Conservation (phyloP, 2,888 invertebrate genomes). For the Polydrusus cervinus region DNA sequence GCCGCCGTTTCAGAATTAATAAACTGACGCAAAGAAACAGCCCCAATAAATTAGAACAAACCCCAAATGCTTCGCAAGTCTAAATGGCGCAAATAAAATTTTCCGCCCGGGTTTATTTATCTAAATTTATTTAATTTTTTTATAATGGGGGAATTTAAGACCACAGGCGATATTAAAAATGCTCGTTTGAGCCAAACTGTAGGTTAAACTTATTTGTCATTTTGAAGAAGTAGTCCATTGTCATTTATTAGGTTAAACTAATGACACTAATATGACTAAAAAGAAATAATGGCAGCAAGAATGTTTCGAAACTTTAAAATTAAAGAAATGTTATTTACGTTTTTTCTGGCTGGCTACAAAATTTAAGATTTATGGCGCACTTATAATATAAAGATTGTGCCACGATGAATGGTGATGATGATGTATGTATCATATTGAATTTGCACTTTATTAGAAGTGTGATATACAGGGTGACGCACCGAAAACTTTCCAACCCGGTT, state of each 20-base stretch:
- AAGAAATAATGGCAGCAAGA: slow-evolving; percentile 1
- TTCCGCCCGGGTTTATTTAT: slow-evolving; percentile 40
- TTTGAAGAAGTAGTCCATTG: too few species aligned
- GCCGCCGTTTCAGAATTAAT: slow-evolving; percentile 45
- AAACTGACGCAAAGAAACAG: slow-evolving; percentile 45
- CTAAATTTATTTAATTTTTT: slow-evolving; percentile 50
- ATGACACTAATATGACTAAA: not conserved
- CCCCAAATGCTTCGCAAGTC: slow-evolving; percentile 35
- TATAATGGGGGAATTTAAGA: slow-evolving; percentile 35
- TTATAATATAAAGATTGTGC: too few species aligned
- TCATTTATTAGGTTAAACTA: slow-evolving; percentile 45
- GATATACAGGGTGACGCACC: too few species aligned
- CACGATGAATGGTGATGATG: too few species aligned
- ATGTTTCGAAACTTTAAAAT: not conserved
- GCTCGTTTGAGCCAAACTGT: slow-evolving; percentile 38
- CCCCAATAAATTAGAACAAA: slow-evolving; percentile 48
- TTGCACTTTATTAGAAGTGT: too few species aligned
- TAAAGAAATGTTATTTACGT: too few species aligned
- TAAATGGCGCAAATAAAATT: slow-evolving; percentile 42
- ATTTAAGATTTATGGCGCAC: too few species aligned
- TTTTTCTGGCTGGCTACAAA: too few species aligned
- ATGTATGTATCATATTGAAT: too few species aligned
- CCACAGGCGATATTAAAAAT: slow-evolving; percentile 44
- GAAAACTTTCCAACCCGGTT: too few species aligned
- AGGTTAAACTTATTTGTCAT: slow-evolving; percentile 36